Conservation (phyloP, 2,113 vertebrate genomes). For the Phyllostomus discolor region DNA sequence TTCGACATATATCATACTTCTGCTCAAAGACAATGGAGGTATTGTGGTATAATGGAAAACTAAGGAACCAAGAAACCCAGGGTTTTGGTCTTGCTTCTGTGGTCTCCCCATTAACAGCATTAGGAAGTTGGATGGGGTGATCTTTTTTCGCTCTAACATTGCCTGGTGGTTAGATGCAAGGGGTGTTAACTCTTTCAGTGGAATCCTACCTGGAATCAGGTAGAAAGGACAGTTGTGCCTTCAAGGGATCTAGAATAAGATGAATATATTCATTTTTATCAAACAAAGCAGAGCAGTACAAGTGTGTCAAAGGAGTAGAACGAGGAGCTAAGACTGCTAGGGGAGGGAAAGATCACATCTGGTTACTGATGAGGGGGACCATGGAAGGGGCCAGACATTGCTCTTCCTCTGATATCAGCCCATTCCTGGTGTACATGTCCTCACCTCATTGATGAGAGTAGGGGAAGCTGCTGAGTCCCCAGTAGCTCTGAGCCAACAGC, state of each 20-base stretch:
- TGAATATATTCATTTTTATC: not conserved
- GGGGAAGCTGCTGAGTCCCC: not conserved
- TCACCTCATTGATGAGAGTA: not conserved
- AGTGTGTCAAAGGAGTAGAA: not conserved
- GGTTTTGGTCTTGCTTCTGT: not conserved
- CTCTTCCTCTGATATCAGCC: not conserved
- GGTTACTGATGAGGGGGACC: not conserved
- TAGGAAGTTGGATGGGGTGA: not conserved
- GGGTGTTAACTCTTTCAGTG: not conserved
- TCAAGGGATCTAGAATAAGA: not conserved
- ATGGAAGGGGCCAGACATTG: fast-evolving
- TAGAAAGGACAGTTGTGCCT: not conserved
- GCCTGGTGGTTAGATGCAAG: not conserved
- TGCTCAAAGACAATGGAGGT: not conserved
- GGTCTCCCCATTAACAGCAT: not conserved
- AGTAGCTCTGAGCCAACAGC: not conserved
- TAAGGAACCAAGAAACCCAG: not conserved
- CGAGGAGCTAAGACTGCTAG: not conserved
- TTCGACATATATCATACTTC: not conserved
- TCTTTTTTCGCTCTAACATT: not conserved
- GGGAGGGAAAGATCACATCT: not conserved
- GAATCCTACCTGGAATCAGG: not conserved
- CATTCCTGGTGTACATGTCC: not conserved
- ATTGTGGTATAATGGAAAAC: not conserved
- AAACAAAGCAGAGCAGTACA: not conserved